A percentile compares a stretch with the other conserved stretches of the same genome.
Evolutionary conservation across 1,140 invertebrate species (phyloP).

Genomic region (Ridgeia piscesae): DNA sequence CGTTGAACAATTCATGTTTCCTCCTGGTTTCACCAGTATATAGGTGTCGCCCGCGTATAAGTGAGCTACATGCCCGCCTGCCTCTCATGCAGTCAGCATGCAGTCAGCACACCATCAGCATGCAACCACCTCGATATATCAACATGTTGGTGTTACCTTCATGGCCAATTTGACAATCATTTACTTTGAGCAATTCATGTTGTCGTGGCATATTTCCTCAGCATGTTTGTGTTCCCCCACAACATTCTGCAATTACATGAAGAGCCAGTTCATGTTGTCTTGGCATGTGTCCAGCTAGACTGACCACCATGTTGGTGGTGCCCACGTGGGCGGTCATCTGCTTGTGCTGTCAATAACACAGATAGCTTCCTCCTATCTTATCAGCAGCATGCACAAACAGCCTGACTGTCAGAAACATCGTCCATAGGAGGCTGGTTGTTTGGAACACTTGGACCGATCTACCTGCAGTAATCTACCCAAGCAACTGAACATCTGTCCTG

Average conservation of each 20-base stretch:
- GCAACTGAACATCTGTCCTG: not conserved
- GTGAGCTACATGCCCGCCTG: constrained; percentile 46
- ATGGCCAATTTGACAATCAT: not conserved
- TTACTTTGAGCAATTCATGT: not conserved
- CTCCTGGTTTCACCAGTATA: not conserved
- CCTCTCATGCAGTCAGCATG: not conserved
- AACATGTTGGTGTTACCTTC: not conserved
- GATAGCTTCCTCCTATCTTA: not conserved
- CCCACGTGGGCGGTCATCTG: not conserved
- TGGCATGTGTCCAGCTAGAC: not conserved
- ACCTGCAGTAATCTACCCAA: not conserved
- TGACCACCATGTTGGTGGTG: not conserved
- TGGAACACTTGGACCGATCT: not conserved
- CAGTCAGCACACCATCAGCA: too few relatives aligned
- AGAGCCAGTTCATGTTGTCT: not conserved
- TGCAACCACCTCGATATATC: not conserved
- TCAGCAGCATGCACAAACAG: not conserved
- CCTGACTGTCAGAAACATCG: not conserved
- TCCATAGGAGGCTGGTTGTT: not conserved
- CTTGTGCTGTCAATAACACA: not conserved
- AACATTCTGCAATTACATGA: too few relatives aligned
- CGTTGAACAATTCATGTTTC: not conserved
- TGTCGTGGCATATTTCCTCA: not conserved
- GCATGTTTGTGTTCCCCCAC: not conserved
- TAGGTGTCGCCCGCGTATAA: constrained; percentile 49